Evolutionary conservation across 2,888 invertebrate species (phyloP).

Genomic region (Sisyra terminalis): DNA sequence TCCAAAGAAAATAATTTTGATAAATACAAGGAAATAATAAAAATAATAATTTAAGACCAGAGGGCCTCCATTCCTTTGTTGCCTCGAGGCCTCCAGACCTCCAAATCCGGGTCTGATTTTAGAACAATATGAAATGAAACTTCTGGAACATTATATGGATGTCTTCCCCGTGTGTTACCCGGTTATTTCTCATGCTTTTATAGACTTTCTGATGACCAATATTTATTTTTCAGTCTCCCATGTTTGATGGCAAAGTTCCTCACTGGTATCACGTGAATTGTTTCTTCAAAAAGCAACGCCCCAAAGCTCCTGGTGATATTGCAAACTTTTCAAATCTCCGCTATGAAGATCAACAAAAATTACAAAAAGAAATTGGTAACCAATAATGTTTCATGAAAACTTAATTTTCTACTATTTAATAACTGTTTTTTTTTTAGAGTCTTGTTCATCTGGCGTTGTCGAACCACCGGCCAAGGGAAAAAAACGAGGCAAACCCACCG

Average conservation of each 20-base stretch:
- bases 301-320: constrained; percentile 58
- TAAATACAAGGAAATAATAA: too few species aligned
- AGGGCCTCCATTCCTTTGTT: too few species aligned
- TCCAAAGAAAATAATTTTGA: too few species aligned
- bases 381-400: constrained; percentile 4
- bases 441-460: neutral
- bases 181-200: too few species aligned
- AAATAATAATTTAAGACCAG: too few species aligned
- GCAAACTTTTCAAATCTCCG: constrained; percentile 62
- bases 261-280: constrained; percentile 82
- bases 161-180: too few species aligned
- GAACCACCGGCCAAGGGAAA: constrained; percentile 24
- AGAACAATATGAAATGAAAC: too few species aligned
- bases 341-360: constrained; percentile 68
- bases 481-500: constrained; percentile 25
- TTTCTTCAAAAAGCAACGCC: constrained; percentile 70
- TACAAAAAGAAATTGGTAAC: constrained; percentile 51
- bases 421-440: neutral
- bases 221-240: constrained; percentile 56
- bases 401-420: neutral
- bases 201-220: too few species aligned
- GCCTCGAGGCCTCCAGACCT: too few species aligned
- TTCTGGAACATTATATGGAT: too few species aligned
- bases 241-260: constrained; percentile 72
- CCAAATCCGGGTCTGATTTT: too few species aligned